Conservation (phyloP, 2,797 vertebrate genomes). For the Tragelaphus eurycerus region DNA sequence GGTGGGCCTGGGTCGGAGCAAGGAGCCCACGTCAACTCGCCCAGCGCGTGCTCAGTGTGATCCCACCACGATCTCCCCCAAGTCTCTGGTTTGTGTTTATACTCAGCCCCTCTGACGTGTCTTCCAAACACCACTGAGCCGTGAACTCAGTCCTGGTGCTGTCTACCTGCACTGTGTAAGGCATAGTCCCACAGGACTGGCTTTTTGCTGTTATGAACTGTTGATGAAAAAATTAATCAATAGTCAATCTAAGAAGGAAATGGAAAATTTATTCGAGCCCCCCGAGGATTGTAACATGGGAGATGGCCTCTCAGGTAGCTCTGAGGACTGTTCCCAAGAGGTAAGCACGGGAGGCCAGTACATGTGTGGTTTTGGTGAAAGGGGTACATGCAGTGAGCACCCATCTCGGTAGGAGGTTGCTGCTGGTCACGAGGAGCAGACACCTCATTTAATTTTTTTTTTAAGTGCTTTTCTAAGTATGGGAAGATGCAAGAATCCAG, state of each 20-base stretch:
- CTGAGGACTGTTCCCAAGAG: background rate
- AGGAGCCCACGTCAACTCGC: background rate
- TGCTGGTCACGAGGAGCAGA: background rate
- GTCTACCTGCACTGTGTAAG: background rate
- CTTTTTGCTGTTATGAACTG: background rate
- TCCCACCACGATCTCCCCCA: background rate
- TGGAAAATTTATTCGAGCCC: background rate
- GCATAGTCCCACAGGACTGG: background rate
- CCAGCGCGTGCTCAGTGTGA: accelerated
- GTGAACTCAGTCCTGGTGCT: background rate
- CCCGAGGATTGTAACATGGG: background rate
- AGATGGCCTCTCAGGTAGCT: background rate
- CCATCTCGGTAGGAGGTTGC: background rate
- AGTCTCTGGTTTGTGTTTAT: background rate
- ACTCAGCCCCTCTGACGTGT: accelerated
- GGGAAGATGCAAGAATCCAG: background rate
- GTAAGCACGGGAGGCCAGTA: background rate
- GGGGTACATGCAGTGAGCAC: background rate
- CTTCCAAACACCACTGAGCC: background rate
- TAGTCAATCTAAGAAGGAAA: background rate
- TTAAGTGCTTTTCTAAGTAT: background rate
- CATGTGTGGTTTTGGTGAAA: background rate
- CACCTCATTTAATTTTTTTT: background rate
- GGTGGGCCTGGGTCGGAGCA: background rate
- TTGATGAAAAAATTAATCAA: background rate